Evolutionary conservation across 2,888 invertebrate genomes (phyloP), one percentile per base, ranked within the genome.

Genomic region (Apamea crenata): DNA sequence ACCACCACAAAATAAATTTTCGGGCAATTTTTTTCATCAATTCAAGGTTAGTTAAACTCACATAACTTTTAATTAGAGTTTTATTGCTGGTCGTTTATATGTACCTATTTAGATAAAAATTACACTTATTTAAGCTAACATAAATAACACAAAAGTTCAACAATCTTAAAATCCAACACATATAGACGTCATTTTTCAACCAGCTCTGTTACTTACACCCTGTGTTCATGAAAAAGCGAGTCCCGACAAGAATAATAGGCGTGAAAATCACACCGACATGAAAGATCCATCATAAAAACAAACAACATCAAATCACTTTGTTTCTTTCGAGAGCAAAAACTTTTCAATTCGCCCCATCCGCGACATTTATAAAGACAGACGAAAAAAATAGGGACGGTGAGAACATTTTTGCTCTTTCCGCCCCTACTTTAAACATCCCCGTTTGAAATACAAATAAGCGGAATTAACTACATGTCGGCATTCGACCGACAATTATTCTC

Each of bases 401-500:
- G 67, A 75, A 76, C 66, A 75, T 80, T 85, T 72, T 65, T 70
- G 32, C 59, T 40, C 18, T 50, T 4, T 21, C 16, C 32, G 29
- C 10, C 6, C 67, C 80, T 44, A 36, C 66, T 80, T 80, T 77
- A 87, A 82, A 78, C 83, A 76, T 77, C 81, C 85, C 83, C 82
- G 81, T 88, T 89, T 88, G 91, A 92, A 94, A 91, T 92, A 93
- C 93, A 94, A 94, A 95, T 94, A 94, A 93, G 93, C 90, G 91
- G 92, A 94, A 95, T 95, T 94, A 94, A 95, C 93, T 93, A 91
- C 93, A 91, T 91, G 93, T 92, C 90, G 91, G 90, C 89, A 90
- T 92, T 91, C 91, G 86, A 90, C 87, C 90, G 90, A 94, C 94
- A 94, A 96, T 96, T 93, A 95, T 92, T 95, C 95, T 94, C 93